Percentiles rank a stretch among this genome's conserved stretches.
phyloP scores from a whole-genome alignment of 2,113 vertebrate genomes.

The Corythornis vintsioides region DNA sequence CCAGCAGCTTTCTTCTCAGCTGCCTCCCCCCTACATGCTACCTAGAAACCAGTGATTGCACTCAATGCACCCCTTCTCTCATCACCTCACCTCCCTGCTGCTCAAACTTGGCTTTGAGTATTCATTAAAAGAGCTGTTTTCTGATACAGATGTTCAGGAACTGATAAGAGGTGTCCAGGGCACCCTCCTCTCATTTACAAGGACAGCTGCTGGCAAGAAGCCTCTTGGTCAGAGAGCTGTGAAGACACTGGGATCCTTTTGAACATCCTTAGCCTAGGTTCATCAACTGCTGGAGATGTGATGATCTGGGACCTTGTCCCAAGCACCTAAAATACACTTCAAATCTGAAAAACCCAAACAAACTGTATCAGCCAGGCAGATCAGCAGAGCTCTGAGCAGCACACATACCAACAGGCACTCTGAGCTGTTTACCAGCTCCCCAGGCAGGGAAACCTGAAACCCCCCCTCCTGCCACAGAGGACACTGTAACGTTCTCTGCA shows the following conservation, averaged over 20 bases:
- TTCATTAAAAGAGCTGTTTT: neutral
- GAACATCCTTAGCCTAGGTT: neutral
- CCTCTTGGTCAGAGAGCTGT: neutral
- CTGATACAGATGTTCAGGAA: neutral
- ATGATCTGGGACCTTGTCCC: neutral
- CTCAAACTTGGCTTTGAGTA: neutral
- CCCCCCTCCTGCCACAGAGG: slow-evolving; percentile 7
- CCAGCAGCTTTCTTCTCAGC: neutral
- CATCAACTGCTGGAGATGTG: neutral
- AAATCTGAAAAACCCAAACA: slow-evolving; percentile 44
- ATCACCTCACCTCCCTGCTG: neutral
- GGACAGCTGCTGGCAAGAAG: neutral
- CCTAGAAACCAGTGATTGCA: neutral
- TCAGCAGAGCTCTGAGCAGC: neutral
- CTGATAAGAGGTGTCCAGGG: neutral
- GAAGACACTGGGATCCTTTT: neutral
- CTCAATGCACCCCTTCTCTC: neutral
- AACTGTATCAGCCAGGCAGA: neutral
- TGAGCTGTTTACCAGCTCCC: slow-evolving; percentile 27
- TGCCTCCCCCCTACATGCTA: neutral
- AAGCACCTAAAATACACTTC: neutral
- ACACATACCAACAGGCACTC: neutral
- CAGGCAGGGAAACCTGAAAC: slow-evolving; percentile 63
- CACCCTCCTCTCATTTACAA: neutral
- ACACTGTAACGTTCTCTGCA: slow-evolving; percentile 41